Percentiles rank a stretch among this genome's conserved stretches.
phyloP scores from a whole-genome alignment of 2,888 invertebrate genomes.

The Leucophenga maculata region DNA sequence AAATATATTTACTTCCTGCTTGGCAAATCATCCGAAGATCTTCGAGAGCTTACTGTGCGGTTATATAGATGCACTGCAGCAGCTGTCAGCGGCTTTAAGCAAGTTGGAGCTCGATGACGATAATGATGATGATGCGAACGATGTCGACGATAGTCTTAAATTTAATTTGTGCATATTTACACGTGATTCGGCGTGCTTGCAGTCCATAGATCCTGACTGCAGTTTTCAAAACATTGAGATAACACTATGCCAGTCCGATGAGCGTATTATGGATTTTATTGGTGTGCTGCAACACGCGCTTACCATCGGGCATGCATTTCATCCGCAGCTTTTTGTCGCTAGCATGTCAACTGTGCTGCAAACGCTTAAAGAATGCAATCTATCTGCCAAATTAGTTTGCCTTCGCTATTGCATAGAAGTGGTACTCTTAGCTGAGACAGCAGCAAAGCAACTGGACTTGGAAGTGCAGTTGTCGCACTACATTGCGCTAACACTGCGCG shows the following conservation, averaged over 20 bases:
- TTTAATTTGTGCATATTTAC: constrained; percentile 47
- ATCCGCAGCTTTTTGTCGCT: constrained; percentile 48
- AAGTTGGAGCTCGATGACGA: constrained; percentile 43
- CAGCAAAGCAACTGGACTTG: neutral
- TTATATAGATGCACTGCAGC: constrained; percentile 57
- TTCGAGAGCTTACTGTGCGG: constrained; percentile 54
- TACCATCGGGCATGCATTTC: constrained; percentile 54
- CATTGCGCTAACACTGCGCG: constrained; percentile 48
- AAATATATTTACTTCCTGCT: constrained; percentile 64
- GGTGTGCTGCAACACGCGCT: constrained; percentile 56
- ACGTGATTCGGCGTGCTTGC: constrained; percentile 47
- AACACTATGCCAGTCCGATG: constrained; percentile 47
- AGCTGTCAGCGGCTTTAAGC: constrained; percentile 39
- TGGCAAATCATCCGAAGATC: constrained; percentile 63
- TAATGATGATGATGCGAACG: neutral
- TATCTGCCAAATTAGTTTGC: constrained; percentile 57
- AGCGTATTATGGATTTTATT: constrained; percentile 50
- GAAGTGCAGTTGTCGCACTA: constrained; percentile 36
- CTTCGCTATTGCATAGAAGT: constrained; percentile 57
- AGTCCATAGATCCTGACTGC: constrained; percentile 54
- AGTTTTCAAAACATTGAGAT: constrained; percentile 50
- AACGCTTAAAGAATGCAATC: constrained; percentile 56
- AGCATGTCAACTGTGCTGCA: constrained; percentile 53
- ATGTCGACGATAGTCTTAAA: constrained; percentile 14
- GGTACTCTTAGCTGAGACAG: constrained; percentile 32